Conservation (phyloP, 2,888 invertebrate species). For the Nomada goodeniana region DNA sequence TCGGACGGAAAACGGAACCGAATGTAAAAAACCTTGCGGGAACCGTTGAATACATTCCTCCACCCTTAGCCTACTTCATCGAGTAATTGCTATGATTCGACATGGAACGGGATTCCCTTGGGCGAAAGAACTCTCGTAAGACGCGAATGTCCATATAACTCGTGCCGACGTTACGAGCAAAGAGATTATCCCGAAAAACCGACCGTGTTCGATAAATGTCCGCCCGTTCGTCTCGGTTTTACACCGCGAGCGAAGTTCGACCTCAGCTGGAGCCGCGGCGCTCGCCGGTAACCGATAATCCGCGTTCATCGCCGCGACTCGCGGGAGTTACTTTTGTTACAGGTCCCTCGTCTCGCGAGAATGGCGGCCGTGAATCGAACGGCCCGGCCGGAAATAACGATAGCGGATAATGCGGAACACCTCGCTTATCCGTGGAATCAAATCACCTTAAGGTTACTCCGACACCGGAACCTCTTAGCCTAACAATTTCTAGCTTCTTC, state of each 20-base stretch:
- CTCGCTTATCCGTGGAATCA: conserved; percentile 78
- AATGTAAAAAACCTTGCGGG: no score
- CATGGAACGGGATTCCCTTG: no score
- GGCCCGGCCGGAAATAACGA: conserved; percentile 78
- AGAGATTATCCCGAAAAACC: not conserved
- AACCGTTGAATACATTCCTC: no score
- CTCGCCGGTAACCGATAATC: conserved; percentile 64
- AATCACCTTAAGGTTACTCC: conserved; percentile 77
- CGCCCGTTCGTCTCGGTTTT: conserved; percentile 38
- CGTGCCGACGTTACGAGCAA: not conserved
- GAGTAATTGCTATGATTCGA: conserved; percentile 9
- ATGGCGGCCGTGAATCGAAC: conserved; percentile 63
- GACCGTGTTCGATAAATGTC: conserved; percentile 16
- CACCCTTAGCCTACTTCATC: conserved; percentile 21
- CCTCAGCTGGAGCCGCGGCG: conserved; percentile 29
- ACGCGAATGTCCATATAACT: not conserved
- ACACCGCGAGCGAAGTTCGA: conserved; percentile 58
- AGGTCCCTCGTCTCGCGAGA: conserved; percentile 59
- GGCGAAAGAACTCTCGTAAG: not conserved
- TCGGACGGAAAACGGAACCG: no score
- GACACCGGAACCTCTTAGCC: conserved; percentile 73
- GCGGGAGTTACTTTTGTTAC: conserved; percentile 69
- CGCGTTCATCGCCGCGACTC: conserved; percentile 61
- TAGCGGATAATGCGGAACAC: conserved; percentile 74
- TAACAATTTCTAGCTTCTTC: conserved; percentile 71